Evolutionary conservation across 1,140 invertebrate genomes (phyloP), one percentile per base, ranked within the genome.

Genomic region (Rhizoglyphus robini): DNA sequence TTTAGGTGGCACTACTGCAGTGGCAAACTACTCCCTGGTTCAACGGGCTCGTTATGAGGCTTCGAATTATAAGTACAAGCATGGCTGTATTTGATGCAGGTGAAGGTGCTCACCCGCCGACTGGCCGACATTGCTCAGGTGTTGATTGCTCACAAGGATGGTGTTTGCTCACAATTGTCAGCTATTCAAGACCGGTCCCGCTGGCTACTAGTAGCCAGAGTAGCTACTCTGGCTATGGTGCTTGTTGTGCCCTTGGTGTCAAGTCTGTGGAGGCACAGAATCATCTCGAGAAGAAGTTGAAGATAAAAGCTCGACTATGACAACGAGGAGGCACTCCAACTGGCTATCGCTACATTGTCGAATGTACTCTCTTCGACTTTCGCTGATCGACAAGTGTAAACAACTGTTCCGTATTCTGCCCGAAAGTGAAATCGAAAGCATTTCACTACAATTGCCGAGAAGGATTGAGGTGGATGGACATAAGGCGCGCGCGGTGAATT

Each of bases 51-150:
- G 94, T 49, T 91, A 94, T 73, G 96, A 99, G 79, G 95, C 96
- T 5, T 90, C 94, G 31, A 90, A 96, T 76, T 99, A 89, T 82
- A 92, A 88, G 73, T 99, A 99, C 75, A 96, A 96, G 75, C 91
- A 89, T 75, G 93, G 92, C 13, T 90, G 23, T 32, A 91, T 73
- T 87, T 95, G 64, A 97, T 99, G 73, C 91, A 95, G 0, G 85
- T 96, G 67, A 92, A 99, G 78, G 83, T 88, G 67, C 78, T 99
- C 4, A 96, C 92, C 73, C 84, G 90, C 68, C 82, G 93, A 60
- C 86, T 99, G 30, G 95, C 95, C 20, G 96, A 99, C 75, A 92
- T 99, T 65, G 94, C 91, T 70, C 96, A 99, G 79, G 91, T 98
- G 1, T 99, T 99, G 76, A 99, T 96, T 1, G 96, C 47, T 72